Conservation (phyloP, 2,888 invertebrate genomes). For the Seladonia tumulorum region DNA sequence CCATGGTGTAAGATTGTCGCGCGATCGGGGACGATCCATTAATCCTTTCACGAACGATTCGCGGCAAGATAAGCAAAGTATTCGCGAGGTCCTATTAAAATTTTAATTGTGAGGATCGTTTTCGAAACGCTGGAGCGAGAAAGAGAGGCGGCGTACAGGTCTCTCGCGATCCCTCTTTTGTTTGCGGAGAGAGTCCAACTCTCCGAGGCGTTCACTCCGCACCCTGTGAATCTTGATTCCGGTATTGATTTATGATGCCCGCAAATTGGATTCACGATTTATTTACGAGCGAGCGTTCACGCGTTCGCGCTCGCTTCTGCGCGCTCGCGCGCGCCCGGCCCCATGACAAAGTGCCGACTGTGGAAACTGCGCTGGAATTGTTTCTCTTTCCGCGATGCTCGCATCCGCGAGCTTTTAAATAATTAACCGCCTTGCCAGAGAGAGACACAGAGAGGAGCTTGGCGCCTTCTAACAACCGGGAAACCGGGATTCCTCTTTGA, state of each 20-base stretch:
- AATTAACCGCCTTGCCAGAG: slow-evolving; percentile 33
- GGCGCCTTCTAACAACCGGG: slow-evolving; percentile 2
- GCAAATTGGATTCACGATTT: slow-evolving; percentile 68
- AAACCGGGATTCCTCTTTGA: slow-evolving; percentile 9
- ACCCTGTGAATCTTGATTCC: slow-evolving; percentile 73
- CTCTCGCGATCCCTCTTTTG: slow-evolving; percentile 45
- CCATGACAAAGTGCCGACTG: slow-evolving; percentile 51
- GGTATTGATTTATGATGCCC: slow-evolving; percentile 78
- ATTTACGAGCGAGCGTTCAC: slow-evolving; percentile 54
- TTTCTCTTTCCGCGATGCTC: slow-evolving; percentile 40
- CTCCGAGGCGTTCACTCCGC: slow-evolving; percentile 45
- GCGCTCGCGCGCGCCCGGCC: slow-evolving; percentile 21
- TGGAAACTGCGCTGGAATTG: slow-evolving; percentile 53
- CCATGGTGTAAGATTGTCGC: background rate
- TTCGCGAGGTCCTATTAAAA: slow-evolving; percentile 26
- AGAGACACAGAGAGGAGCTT: background rate
- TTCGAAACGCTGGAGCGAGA: background rate
- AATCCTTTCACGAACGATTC: background rate
- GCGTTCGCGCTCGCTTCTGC: slow-evolving; percentile 10
- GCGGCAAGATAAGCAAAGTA: background rate
- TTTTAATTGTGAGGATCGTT: slow-evolving; percentile 18
- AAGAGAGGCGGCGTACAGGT: background rate
- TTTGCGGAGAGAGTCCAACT: slow-evolving; percentile 38
- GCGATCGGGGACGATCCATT: background rate
- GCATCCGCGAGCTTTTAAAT: slow-evolving; percentile 23